These are phyloP conservation scores for Pammene aurita DNA, from an alignment of 2,888 invertebrate species.

Conservation along the genomic window DNA sequence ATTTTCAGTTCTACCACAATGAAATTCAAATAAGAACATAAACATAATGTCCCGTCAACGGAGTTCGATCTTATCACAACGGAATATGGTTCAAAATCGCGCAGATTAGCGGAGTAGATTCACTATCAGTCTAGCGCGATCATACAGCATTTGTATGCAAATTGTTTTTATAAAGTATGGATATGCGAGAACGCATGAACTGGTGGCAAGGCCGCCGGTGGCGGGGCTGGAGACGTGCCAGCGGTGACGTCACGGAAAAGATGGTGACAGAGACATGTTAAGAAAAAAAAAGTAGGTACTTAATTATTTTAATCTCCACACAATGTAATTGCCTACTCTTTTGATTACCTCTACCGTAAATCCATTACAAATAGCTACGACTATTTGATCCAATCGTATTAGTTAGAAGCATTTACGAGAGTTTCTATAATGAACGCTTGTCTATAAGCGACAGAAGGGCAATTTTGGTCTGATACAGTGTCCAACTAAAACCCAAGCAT, in stretches of 20 bases:
- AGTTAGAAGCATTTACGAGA: no score
- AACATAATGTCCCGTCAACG: background rate
- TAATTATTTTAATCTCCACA: background rate
- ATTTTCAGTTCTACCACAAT: conserved; percentile 30
- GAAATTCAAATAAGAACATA: conserved; percentile 32
- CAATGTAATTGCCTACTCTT: no score
- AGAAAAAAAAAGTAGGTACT: background rate
- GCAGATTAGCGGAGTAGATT: conserved; percentile 10
- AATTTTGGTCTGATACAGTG: no score
- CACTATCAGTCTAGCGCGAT: conserved; percentile 51
- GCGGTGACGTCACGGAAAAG: conserved; percentile 52
- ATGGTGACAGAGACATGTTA: conserved; percentile 46
- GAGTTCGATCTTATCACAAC: conserved; percentile 3
- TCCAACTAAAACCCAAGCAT: no score
- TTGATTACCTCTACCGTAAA: no score
- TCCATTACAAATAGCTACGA: no score
- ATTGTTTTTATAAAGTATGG: conserved; percentile 67
- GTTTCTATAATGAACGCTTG: no score
- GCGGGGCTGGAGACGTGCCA: conserved; percentile 70
- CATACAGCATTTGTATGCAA: conserved; percentile 66
- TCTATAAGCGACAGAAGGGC: no score
- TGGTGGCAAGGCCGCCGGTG: conserved; percentile 69
- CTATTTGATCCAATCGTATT: no score
- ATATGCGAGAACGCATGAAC: conserved; percentile 64
- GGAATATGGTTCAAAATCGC: conserved; percentile 12